Base-by-base conservation (phyloP, 2,113 vertebrate species). In the Anolis sagrei region DNA sequence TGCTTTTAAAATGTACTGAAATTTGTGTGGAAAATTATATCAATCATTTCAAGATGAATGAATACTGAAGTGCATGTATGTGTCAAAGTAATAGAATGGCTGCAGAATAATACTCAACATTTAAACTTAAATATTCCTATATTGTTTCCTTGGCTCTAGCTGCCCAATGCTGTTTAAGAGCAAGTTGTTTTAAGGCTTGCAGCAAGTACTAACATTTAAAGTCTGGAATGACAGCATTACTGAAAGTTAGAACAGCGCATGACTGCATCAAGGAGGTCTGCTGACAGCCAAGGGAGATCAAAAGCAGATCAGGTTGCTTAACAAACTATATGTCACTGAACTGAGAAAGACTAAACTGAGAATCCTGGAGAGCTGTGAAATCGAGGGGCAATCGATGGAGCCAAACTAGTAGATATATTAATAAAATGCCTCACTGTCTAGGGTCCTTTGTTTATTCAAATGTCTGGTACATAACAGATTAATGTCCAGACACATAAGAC, bases 291-390 rank as follows among this genome's bases (percentile, higher is more conserved):
- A 81, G 72, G 88, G 87, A 95, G 95, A 96, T 95, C 95, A 96
- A 95, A 95, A 93, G 95, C 92, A 91, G 93, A 96, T 94, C 95
- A 90, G 92, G 88, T 94, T 95, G 94, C 95, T 95, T 90, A 92
- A 93, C 87, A 92, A 94, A 92, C 87, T 90, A 44, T 87, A 90
- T 89, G 92, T 87, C 92, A 89, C 74, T 85, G 81, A 91, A 91
- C 89, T 89, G 29, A 93, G 91, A 93, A 93, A 88, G 79, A 44
- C 79, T 90, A 4, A 92, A 87, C 70, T 87, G 54, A 88, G 85
- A 79, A 85, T 92, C 93, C 90, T 77, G 81, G 88, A 87, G 89
- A 94, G 88, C 90, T 91, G 86, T 80, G 89, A 93, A 91, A 95
- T 92, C 51, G 81, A 73, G 87, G 73, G 91, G 82, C 89, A 93